phyloP scores from a whole-genome alignment of 2,797 vertebrate species.

The Hapalemur alaotrensis region DNA sequence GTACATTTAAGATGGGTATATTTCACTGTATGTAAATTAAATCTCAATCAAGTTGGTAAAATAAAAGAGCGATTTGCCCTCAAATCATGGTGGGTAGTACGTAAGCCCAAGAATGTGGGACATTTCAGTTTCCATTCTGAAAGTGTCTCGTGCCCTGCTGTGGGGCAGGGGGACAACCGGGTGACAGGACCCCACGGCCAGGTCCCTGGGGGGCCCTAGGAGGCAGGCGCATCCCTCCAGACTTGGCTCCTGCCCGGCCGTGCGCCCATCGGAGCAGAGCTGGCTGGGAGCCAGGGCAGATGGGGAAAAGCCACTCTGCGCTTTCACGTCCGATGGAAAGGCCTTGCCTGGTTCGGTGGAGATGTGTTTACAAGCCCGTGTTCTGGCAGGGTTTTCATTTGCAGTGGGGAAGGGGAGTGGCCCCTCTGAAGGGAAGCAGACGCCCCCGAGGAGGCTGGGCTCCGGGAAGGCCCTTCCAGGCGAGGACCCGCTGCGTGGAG shows the following conservation, averaged over 20 bases:
- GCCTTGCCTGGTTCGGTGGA: neutral
- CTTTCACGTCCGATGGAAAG: neutral
- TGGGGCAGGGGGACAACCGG: neutral
- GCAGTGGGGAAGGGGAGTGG: neutral
- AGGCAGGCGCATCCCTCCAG: neutral
- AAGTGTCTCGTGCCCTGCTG: neutral
- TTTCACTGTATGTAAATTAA: neutral
- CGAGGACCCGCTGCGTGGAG: neutral
- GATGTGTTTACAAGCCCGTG: neutral
- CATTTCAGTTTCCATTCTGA: neutral
- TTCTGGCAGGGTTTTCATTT: conserved; percentile 4
- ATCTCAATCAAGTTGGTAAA: neutral
- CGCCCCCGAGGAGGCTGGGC: neutral
- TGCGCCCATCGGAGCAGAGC: conserved; percentile 29
- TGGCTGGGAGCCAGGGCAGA: neutral
- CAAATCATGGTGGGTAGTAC: rapidly evolving
- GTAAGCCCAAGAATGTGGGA: neutral
- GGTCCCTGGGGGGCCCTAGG: neutral
- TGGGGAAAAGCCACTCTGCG: conserved; percentile 2
- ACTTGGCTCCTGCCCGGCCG: conserved; percentile 63
- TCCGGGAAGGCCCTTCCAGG: too few relatives aligned
- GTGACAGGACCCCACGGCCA: too few relatives aligned
- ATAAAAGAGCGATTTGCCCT: neutral
- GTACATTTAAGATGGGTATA: neutral
- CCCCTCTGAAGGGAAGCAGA: conserved; percentile 28